phyloP scores from a whole-genome alignment of 2,113 vertebrate species.

The Onychostoma macrolepis region DNA sequence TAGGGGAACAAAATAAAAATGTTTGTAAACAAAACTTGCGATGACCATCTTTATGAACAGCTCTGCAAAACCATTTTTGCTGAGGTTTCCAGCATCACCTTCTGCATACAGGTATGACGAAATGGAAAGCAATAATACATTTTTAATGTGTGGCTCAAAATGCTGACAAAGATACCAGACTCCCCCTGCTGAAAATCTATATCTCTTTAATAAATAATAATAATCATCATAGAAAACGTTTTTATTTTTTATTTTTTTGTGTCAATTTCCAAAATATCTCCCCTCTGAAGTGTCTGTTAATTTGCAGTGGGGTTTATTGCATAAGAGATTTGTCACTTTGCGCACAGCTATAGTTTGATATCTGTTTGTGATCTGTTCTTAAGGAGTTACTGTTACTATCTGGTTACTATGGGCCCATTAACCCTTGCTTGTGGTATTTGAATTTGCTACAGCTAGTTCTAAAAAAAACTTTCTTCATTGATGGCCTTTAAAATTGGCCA shows the following conservation, averaged over 20 bases:
- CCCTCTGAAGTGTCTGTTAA: not conserved
- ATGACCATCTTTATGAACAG: not conserved
- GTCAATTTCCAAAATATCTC: not conserved
- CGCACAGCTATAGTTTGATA: not conserved
- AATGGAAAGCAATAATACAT: not conserved
- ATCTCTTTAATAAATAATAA: slow-evolving; percentile 5
- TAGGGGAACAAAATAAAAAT: not conserved
- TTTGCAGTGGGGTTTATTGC: not conserved
- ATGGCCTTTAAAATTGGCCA: not conserved
- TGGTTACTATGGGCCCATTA: not conserved
- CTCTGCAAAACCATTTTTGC: not conserved
- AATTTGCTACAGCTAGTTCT: not conserved
- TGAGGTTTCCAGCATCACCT: not conserved
- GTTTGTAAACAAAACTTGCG: not conserved
- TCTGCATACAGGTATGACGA: not conserved
- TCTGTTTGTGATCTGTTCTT: not conserved
- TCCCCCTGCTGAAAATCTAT: not conserved
- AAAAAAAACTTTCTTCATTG: not conserved
- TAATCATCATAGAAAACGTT: not conserved
- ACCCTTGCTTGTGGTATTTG: not conserved
- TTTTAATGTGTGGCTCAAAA: slow-evolving; percentile 16
- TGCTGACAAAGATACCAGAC: not conserved
- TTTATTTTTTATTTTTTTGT: not conserved
- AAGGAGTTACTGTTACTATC: not conserved
- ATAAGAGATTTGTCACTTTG: not conserved